These are phyloP conservation scores for Coenobita brevimanus DNA, from an alignment of 1,140 invertebrate species.

Conservation along the genomic window DNA sequence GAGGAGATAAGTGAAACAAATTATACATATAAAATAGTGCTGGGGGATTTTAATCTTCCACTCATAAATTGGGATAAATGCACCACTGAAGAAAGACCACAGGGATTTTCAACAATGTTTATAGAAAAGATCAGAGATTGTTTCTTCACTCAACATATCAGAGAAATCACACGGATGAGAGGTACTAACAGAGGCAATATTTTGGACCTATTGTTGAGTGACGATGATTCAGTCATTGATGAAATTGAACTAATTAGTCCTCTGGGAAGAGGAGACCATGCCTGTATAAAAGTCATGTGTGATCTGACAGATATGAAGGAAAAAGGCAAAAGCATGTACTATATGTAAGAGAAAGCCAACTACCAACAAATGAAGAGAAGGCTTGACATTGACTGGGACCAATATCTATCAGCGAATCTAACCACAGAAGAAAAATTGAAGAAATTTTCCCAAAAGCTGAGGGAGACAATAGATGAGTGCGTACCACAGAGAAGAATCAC, in stretches of 20 bases:
- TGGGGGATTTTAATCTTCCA: background rate
- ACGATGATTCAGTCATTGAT: background rate
- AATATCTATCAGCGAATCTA: background rate
- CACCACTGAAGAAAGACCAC: no score
- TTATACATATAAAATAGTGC: background rate
- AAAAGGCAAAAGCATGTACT: background rate
- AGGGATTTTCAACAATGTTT: background rate
- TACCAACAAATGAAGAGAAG: background rate
- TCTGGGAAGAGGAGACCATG: background rate
- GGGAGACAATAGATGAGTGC: no score
- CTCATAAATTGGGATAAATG: no score
- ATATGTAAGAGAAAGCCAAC: conserved; percentile 17
- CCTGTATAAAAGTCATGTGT: background rate
- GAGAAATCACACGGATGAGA: background rate
- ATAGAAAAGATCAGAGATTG: background rate
- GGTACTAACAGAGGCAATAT: background rate
- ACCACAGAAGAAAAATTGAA: background rate
- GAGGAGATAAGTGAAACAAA: background rate
- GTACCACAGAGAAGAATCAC: no score
- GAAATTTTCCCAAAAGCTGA: background rate
- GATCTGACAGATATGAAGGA: background rate
- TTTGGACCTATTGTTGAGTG: background rate
- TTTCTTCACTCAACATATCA: conserved; percentile 7
- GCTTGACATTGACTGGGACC: background rate
- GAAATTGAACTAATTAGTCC: background rate